Base-by-base conservation (phyloP, 1,140 invertebrate genomes). In the Philaenus spumarius region DNA sequence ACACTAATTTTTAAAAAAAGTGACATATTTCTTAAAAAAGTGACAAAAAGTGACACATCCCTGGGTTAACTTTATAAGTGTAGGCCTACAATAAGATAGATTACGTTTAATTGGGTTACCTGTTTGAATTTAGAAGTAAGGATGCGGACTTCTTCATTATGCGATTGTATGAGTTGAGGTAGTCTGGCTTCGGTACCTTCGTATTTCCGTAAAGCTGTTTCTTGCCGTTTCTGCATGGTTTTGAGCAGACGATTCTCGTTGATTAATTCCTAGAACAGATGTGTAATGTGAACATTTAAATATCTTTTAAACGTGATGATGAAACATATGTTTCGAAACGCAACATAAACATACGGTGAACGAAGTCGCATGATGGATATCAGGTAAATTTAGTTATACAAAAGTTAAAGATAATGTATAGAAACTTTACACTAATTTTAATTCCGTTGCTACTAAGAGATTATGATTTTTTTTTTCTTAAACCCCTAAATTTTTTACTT, bases 191-290 rank as follows among this genome's bases (percentile, higher is more conserved):
- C 55, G 4, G 51, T 50, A 1, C 66, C 64, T 39, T 69, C 68
- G 63, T 71, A 79, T 75, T 77, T 80, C 64, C 79, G 80, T 19
- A 90, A 69, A 1, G 86, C 87, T 46, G 80, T 79, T 65, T 87
- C 85, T 69, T 89, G 87, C 53, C 86, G 79, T 67, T 86, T 88
- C 68, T 89, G 85, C 34, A 89, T 71, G 1, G 82, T 83, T 60
- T 83, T 82, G 9, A 89, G 69, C 30, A 86, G 74, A 63, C 80
- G 80, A 69, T 89, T 89, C 73, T 90, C 87, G 66, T 84, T 83
- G 17, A 79, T 78, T 15, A 89, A 67, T 72, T 89, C 85, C 81
- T 87, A 62, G 2, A 47, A 76, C 75, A 63, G 61, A 56, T 15
- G 47, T 59, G 35, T 50, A 52, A 35, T n/a, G 20, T 9, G 6